Conservation (phyloP, 2,888 invertebrate species). For the Melanotus villosus region DNA sequence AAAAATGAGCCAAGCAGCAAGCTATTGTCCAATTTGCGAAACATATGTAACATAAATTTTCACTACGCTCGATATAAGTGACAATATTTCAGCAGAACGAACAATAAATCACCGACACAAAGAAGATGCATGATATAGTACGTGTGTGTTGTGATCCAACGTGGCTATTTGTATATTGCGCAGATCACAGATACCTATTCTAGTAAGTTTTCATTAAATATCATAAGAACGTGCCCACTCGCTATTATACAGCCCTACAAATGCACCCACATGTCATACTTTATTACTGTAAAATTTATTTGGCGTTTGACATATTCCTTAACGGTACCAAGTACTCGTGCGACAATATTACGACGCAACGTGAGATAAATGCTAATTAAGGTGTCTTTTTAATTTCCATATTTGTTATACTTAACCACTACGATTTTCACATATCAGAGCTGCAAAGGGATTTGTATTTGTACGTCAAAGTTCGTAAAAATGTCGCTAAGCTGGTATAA, state of each 20-base stretch:
- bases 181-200: slow-evolving; percentile 33
- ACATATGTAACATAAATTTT: slow-evolving; percentile 44
- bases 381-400: slow-evolving; percentile 18
- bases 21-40: slow-evolving; percentile 34
- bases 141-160: slow-evolving; percentile 9
- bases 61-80: slow-evolving; percentile 46
- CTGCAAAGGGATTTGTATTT: slow-evolving; percentile 29
- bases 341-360: slow-evolving; percentile 26
- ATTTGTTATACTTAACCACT: slow-evolving; percentile 17
- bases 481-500: slow-evolving; percentile 12
- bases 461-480: slow-evolving; percentile 10
- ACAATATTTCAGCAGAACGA: slow-evolving; percentile 44
- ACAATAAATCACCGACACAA: slow-evolving; percentile 44
- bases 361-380: slow-evolving; percentile 26
- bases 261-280: slow-evolving; percentile 36
- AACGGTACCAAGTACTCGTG: slow-evolving; percentile 4
- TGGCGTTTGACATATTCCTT: background rate
- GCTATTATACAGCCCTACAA: slow-evolving; percentile 37
- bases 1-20: slow-evolving; percentile 13
- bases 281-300: slow-evolving; percentile 27
- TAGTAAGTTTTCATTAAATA: slow-evolving; percentile 42
- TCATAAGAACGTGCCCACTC: slow-evolving; percentile 34
- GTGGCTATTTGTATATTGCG: slow-evolving; percentile 27
- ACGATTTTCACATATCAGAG: slow-evolving; percentile 30
- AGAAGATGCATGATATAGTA: slow-evolving; percentile 43